Base-by-base conservation (phyloP, 2,797 vertebrate genomes). In the Lepus townsendii region DNA sequence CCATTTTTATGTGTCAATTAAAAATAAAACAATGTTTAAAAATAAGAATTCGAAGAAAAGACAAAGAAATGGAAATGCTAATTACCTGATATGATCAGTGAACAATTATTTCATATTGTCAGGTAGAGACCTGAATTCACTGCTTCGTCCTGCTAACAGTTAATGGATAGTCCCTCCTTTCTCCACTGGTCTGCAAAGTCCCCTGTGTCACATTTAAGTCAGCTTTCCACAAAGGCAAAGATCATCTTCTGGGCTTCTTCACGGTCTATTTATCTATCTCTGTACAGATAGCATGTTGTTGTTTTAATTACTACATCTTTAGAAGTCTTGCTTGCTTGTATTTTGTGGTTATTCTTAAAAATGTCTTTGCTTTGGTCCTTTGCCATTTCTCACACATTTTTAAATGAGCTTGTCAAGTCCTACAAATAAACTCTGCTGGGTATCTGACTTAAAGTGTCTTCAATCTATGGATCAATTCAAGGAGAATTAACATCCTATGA, bases 381-480 rank as follows among this genome's bases (percentile, higher is more conserved):
- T 88, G 35, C 11, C 77, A 38, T 62, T 83, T 86, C 60, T 63
- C 3, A 57, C 30, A 73, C 22, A 78, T 83, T 73, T 91, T 93
- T 72, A 75, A 89, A 82, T 24, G n/a, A 89, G 32, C 24, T 62
- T 62, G 24, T 68, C 73, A 95, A 95, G 79, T 4, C 6, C 30
- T 87, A 77, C 17, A 42, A 78, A 79, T 50, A 87, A 90, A 72
- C 8, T 32, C 60, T 83, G 72, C 20, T 78, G 77, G 62, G 30
- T 27, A 90, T 92, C 91, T 89, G 57, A 87, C 57, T 63, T 87
- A 87, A 92, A 75, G 1, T 80, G 66, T 54, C 38, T 83, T 83
- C 16, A 83, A 63, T 92, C 72, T 84, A 91, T 10, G 83, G 27
- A 38, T 79, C 69, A 90, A n/a, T 92, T 89, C 71, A 87, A 24